phyloP scores from a whole-genome alignment of 2,888 invertebrate species.

The Tipula vernalis region DNA sequence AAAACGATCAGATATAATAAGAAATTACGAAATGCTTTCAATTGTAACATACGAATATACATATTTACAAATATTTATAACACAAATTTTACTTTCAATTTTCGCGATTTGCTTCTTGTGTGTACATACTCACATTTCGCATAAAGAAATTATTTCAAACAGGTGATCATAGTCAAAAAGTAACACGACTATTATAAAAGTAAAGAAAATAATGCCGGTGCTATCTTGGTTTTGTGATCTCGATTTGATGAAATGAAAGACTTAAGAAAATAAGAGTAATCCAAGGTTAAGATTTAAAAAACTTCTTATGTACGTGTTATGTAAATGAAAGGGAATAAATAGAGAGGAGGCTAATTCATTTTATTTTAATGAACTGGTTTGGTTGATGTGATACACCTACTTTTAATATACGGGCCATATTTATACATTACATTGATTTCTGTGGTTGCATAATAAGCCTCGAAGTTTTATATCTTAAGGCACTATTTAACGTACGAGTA shows the following conservation, averaged over 20 bases:
- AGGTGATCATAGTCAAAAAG: background rate
- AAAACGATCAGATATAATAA: background rate
- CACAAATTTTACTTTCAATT: background rate
- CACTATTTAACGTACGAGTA: background rate
- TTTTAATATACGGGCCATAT: background rate
- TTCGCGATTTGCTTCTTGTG: background rate
- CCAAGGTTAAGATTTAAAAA: background rate
- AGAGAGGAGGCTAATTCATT: background rate
- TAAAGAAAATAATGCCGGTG: background rate
- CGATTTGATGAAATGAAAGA: background rate
- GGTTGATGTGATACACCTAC: background rate
- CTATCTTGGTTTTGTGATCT: background rate
- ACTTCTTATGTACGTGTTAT: background rate
- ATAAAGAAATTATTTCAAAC: background rate
- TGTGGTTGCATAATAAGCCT: background rate
- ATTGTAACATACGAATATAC: background rate
- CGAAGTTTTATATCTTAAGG: background rate
- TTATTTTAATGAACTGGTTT: background rate
- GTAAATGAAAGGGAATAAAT: background rate
- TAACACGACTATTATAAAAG: background rate
- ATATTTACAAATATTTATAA: background rate
- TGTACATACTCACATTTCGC: background rate
- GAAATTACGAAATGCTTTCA: background rate
- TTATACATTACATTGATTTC: background rate
- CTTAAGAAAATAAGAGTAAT: background rate